These are phyloP conservation scores for Thymelicus acteon DNA, from an alignment of 2,888 invertebrate species.

Conservation along the genomic window DNA sequence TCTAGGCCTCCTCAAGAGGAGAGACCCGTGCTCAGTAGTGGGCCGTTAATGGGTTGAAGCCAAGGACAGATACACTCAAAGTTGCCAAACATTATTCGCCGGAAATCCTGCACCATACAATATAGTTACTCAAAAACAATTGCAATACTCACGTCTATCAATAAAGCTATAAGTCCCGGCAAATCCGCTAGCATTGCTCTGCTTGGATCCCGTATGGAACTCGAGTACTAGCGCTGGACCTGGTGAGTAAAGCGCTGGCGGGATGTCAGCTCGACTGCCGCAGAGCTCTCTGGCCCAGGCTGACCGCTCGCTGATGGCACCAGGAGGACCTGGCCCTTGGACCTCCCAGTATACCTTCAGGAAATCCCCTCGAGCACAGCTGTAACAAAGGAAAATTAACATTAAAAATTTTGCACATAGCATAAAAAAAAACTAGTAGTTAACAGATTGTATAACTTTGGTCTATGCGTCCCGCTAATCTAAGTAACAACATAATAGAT, in stretches of 20 bases:
- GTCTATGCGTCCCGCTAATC: no score
- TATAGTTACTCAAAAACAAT: no score
- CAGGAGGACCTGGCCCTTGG: conserved; percentile 88
- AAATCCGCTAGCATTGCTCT: conserved; percentile 87
- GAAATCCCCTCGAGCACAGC: conserved; percentile 90
- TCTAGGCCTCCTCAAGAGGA: no score
- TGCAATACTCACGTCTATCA: conserved; percentile 87
- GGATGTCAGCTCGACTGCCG: conserved; percentile 87
- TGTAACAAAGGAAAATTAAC: conserved; percentile 75
- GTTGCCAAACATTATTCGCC: no score
- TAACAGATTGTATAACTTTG: no score
- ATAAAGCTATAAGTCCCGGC: conserved; percentile 91
- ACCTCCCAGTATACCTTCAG: conserved; percentile 92
- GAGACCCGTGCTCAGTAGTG: no score
- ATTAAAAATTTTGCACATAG: no score
- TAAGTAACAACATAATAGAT: no score
- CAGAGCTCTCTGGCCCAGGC: conserved; percentile 90
- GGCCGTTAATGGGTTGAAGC: no score
- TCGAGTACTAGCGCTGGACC: conserved; percentile 90
- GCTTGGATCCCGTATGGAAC: conserved; percentile 86
- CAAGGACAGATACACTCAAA: no score
- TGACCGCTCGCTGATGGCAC: conserved; percentile 90
- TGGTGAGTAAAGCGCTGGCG: conserved; percentile 90
- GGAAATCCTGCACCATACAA: no score
- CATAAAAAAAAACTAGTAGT: no score